Conservation (phyloP, 53 echinoderm and acorn worm species). For the Paelopatides confundens region DNA sequence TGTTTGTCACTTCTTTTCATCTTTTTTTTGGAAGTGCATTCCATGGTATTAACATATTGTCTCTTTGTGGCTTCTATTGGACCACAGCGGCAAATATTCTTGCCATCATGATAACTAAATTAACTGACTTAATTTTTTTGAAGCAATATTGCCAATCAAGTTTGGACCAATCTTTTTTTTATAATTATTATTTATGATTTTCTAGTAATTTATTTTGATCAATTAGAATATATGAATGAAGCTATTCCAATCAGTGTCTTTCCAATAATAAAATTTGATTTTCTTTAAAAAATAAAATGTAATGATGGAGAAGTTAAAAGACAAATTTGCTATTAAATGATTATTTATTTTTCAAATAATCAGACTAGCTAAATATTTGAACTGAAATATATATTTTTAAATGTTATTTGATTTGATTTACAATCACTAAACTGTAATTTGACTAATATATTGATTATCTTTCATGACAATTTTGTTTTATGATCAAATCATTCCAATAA, state of each 20-base stretch:
- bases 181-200: too few relatives aligned
- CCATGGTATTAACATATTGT: too few relatives aligned
- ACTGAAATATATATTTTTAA: not conserved
- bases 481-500: not conserved
- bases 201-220: too few relatives aligned
- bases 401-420: not conserved
- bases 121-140: too few relatives aligned
- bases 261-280: constrained; percentile 9
- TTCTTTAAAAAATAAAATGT: not conserved
- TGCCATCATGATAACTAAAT: too few relatives aligned
- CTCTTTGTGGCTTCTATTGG: too few relatives aligned
- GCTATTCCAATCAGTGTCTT: constrained; percentile 19
- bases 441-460: not conserved
- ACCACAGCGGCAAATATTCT: too few relatives aligned
- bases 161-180: too few relatives aligned
- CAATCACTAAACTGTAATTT: too few relatives aligned
- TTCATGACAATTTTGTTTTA: not conserved
- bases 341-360: not conserved
- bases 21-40: too few relatives aligned
- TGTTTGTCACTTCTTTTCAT: too few relatives aligned
- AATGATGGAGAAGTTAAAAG: not conserved
- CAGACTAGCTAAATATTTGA: not conserved
- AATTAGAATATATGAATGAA: not conserved
- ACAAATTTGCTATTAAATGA: not conserved
- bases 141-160: too few relatives aligned